Conservation (phyloP, 2,797 vertebrate species). For the Myotis myotis region DNA sequence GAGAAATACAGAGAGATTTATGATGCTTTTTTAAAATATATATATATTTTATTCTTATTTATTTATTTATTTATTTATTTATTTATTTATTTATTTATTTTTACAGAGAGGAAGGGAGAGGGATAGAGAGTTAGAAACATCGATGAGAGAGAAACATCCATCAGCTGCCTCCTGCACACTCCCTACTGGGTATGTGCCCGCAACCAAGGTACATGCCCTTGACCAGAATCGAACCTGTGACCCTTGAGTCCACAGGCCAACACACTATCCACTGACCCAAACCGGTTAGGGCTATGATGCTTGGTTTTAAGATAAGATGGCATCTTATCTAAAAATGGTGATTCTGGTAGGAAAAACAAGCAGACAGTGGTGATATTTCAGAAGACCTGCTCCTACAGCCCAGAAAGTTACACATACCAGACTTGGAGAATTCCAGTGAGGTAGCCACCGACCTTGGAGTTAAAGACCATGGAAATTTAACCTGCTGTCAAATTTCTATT, state of each 20-base stretch:
- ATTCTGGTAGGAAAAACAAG: not conserved
- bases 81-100: too few species aligned
- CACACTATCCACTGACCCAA: too few species aligned
- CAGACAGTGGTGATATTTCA: not conserved
- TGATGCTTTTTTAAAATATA: not conserved
- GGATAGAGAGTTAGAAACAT: too few species aligned
- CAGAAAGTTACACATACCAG: not conserved
- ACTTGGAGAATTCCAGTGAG: not conserved
- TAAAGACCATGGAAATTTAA: not conserved
- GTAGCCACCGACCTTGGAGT: not conserved
- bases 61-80: too few species aligned
- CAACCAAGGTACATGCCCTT: too few species aligned
- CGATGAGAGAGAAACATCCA: too few species aligned
- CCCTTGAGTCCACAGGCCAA: too few species aligned
- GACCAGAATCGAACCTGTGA: too few species aligned
- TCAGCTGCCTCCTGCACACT: too few species aligned
- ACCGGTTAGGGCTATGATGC: not conserved
- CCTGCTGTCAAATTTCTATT: not conserved
- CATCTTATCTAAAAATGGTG: not conserved
- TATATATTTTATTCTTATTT: too few species aligned
- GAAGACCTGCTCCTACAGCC: not conserved
- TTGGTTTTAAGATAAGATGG: slow-evolving; percentile 7
- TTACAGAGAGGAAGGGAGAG: too few species aligned
- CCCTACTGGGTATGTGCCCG: too few species aligned
- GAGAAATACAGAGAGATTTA: not conserved